A percentile compares a stretch with the other conserved stretches of the same genome.
phyloP scores from a whole-genome alignment of 2,797 vertebrate genomes.

The Melanotaenia trifasciata region DNA sequence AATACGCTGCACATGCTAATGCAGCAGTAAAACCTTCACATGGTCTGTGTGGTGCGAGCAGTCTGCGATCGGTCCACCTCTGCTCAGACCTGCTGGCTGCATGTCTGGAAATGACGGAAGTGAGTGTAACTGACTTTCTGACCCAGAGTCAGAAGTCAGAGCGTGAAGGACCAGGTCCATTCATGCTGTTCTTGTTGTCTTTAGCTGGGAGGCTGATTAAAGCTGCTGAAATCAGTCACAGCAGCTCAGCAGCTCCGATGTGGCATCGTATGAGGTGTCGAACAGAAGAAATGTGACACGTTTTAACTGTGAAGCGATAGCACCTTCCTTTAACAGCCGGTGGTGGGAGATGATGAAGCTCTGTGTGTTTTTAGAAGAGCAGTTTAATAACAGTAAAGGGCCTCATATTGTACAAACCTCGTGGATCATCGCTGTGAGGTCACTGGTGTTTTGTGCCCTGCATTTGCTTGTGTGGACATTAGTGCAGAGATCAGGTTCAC shows the following conservation, averaged over 20 bases:
- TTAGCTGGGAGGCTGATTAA: constrained; percentile 23
- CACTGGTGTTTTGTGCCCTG: neutral
- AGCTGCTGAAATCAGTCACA: constrained; percentile 15
- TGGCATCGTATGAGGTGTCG: neutral
- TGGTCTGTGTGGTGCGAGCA: neutral
- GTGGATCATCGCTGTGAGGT: neutral
- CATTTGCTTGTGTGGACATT: neutral
- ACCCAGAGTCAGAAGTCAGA: neutral
- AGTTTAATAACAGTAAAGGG: neutral
- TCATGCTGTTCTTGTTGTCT: constrained; percentile 16
- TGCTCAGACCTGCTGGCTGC: neutral
- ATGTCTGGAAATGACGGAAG: constrained; percentile 24
- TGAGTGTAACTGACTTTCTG: neutral
- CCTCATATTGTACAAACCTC: neutral
- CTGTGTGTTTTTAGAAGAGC: too few relatives aligned
- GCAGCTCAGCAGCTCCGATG: constrained; percentile 31
- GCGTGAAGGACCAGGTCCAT: constrained; percentile 7
- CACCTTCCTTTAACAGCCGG: too few relatives aligned
- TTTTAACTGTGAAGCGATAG: too few relatives aligned
- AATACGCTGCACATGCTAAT: neutral
- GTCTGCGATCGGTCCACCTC: neutral
- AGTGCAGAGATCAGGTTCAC: constrained; percentile 7
- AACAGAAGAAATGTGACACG: too few relatives aligned
- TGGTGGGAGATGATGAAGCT: too few relatives aligned
- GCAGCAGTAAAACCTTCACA: neutral